A percentile compares a stretch with the other conserved stretches of the same genome.
phyloP scores from a whole-genome alignment of 2,797 vertebrate genomes.

The Leptodactylus fallax region DNA sequence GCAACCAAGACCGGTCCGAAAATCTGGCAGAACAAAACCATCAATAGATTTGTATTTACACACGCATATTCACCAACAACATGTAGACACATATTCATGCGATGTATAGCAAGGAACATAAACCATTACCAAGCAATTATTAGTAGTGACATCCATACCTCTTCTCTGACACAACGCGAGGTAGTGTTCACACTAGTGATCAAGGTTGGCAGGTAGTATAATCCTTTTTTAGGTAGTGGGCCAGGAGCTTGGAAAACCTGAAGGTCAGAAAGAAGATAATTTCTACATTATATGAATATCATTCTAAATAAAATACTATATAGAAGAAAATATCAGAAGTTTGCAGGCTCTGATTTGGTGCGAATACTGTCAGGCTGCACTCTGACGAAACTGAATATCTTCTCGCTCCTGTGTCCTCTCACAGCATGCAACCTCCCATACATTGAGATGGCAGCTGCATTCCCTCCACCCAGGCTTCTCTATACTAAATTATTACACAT shows the following conservation, averaged over 20 bases:
- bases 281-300: background rate
- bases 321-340: background rate
- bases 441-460: too few relatives aligned
- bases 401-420: too few relatives aligned
- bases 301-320: background rate
- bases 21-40: constrained; percentile 61
- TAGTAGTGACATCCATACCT: constrained; percentile 67
- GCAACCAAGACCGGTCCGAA: constrained; percentile 84
- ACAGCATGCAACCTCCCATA: too few relatives aligned
- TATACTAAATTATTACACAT: too few relatives aligned
- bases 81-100: background rate
- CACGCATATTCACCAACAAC: background rate
- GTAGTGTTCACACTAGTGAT: constrained; percentile 81
- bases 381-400: too few relatives aligned
- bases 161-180: constrained; percentile 77
- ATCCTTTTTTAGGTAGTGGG: constrained; percentile 62
- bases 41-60: background rate
- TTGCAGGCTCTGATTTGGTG: background rate
- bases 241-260: constrained; percentile 82
- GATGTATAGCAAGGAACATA: background rate
- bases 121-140: background rate
- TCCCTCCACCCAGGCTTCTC: too few relatives aligned
- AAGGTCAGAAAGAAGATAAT: background rate
- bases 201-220: constrained; percentile 84
- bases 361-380: too few relatives aligned